phyloP scores from a whole-genome alignment of 2,888 invertebrate genomes.

The Antheraea yamamai region DNA sequence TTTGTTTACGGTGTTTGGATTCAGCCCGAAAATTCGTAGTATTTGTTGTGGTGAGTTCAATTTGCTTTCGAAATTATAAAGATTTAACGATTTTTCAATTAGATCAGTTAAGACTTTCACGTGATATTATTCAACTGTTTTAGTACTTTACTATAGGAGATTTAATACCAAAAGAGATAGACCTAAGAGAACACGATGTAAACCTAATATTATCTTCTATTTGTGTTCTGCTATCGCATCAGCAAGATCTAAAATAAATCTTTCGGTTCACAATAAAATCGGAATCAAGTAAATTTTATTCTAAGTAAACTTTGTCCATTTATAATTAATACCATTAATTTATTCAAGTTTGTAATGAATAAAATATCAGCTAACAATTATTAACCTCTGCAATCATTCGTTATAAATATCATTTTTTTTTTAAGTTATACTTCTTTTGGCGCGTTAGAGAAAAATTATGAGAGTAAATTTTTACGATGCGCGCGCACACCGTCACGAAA shows the following conservation, averaged over 20 bases:
- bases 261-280: slow-evolving; percentile 21
- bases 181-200: no score
- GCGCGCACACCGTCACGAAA: no score
- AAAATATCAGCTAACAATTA: not conserved
- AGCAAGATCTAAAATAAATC: not conserved
- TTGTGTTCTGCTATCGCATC: not conserved
- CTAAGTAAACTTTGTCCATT: not conserved
- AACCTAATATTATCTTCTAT: not conserved
- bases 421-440: no score
- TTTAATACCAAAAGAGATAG: no score
- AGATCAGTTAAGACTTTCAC: not conserved
- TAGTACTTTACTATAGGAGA: no score
- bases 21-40: slow-evolving; percentile 64
- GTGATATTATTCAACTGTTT: no score
- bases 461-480: no score
- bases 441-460: no score
- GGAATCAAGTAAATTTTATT: not conserved
- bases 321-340: not conserved
- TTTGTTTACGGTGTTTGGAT: slow-evolving; percentile 64
- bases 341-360: not conserved
- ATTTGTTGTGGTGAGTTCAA: slow-evolving; percentile 72
- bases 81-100: slow-evolving; percentile 65
- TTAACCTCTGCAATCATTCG: no score
- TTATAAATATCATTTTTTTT: no score
- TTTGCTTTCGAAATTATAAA: slow-evolving; percentile 76